Conservation (phyloP, 1,140 invertebrate genomes). For the Apis laboriosa region DNA sequence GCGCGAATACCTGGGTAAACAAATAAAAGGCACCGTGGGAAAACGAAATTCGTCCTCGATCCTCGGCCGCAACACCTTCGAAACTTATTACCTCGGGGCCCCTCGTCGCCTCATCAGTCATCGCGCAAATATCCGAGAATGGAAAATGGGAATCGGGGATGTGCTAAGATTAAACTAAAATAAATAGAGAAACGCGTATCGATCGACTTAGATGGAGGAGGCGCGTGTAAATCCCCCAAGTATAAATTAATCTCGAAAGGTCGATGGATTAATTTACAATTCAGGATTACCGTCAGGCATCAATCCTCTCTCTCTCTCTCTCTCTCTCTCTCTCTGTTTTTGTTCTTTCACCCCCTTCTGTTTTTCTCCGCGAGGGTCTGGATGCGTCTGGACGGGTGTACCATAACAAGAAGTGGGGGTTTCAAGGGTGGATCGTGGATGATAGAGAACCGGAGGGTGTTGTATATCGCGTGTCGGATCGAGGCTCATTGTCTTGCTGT, state of each 20-base stretch:
- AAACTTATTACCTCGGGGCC: constrained; percentile 1
- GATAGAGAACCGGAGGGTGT: constrained; percentile 67
- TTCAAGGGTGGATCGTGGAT: constrained; percentile 73
- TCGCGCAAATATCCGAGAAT: background rate
- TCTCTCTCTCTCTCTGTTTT: background rate
- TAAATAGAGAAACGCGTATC: constrained; percentile 13
- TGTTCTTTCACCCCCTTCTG: background rate
- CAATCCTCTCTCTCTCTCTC: background rate
- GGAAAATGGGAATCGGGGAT: background rate
- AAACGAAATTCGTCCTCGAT: constrained; percentile 24
- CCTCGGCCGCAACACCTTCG: constrained; percentile 16
- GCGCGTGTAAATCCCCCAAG: constrained; percentile 43
- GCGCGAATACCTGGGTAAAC: constrained; percentile 20
- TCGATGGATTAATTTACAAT: constrained; percentile 73
- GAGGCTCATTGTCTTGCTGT: constrained; percentile 78
- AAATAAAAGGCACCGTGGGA: constrained; percentile 41
- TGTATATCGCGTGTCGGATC: constrained; percentile 72
- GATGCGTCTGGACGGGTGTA: constrained; percentile 55
- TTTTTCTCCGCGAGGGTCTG: constrained; percentile 43
- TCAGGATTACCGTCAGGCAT: constrained; percentile 70
- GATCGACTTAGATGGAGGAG: constrained; percentile 16
- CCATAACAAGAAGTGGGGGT: constrained; percentile 42
- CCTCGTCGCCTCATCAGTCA: background rate
- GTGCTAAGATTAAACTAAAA: constrained; percentile 35
- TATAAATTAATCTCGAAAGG: constrained; percentile 72